Conservation (phyloP, 2,113 vertebrate genomes). For the Seriola aureovittata region DNA sequence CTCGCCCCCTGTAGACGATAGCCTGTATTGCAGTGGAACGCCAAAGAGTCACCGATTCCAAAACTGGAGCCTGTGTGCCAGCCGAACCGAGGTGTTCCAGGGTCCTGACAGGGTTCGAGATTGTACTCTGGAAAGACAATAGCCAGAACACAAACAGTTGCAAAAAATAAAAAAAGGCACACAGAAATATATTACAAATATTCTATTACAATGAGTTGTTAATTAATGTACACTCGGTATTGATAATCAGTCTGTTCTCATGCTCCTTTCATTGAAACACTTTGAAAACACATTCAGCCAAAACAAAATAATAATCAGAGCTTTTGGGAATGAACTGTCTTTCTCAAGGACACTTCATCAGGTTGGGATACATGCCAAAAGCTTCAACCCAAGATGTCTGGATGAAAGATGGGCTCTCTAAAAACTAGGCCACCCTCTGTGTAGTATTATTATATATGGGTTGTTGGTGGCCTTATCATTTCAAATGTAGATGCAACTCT, state of each 20-base stretch:
- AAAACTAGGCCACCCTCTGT: constrained; percentile 46
- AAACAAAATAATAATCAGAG: constrained; percentile 18
- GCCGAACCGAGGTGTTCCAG: constrained; percentile 80
- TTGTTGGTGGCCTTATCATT: constrained; percentile 48
- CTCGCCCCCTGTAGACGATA: constrained; percentile 84
- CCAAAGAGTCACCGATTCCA: constrained; percentile 81
- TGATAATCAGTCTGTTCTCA: constrained; percentile 2
- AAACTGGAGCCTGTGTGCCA: constrained; percentile 79
- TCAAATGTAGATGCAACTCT: constrained; percentile 25
- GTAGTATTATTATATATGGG: constrained; percentile 39
- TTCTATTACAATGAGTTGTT: neutral
- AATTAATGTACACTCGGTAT: neutral
- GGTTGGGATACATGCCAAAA: constrained; percentile 45
- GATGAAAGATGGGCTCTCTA: constrained; percentile 45
- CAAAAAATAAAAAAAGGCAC: neutral
- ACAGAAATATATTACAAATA: neutral
- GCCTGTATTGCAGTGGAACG: constrained; percentile 81
- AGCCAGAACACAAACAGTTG: neutral
- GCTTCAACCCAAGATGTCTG: constrained; percentile 41
- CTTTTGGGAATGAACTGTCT: constrained; percentile 27
- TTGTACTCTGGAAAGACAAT: constrained; percentile 79
- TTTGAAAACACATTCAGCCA: constrained; percentile 20
- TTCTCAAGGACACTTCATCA: constrained; percentile 55
- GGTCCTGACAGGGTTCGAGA: constrained; percentile 84
- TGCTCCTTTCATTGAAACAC: constrained; percentile 1